Evolutionary conservation across 1,140 invertebrate genomes (phyloP).

Genomic region (Episyrphus balteatus): DNA sequence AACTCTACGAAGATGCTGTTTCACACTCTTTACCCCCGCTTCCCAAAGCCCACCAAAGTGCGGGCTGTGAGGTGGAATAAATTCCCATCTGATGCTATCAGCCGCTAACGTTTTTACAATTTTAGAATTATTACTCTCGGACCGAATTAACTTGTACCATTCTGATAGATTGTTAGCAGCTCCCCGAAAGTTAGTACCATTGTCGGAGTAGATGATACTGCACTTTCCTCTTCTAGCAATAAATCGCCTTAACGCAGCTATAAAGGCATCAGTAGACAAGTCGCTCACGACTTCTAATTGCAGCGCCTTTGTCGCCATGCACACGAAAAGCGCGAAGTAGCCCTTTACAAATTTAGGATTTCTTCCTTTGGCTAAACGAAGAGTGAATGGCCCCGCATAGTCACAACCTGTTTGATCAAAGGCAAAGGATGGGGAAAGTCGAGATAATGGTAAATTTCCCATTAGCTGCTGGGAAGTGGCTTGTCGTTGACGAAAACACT

Average conservation of each 20-base stretch:
- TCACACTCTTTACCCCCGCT: too few relatives aligned
- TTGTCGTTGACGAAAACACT: too few relatives aligned
- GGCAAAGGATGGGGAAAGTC: slow-evolving; percentile 14
- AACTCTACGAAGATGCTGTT: too few relatives aligned
- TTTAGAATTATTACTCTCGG: too few relatives aligned
- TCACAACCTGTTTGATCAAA: slow-evolving; percentile 20
- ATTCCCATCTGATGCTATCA: too few relatives aligned
- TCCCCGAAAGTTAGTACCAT: neutral
- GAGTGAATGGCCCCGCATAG: slow-evolving; percentile 14
- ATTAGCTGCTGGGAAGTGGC: neutral
- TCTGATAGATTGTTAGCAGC: too few relatives aligned
- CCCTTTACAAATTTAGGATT: too few relatives aligned
- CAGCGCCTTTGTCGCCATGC: slow-evolving; percentile 12
- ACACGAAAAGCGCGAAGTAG: slow-evolving; percentile 15
- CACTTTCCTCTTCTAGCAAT: slow-evolving; percentile 11
- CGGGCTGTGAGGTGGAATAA: too few relatives aligned
- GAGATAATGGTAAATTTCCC: neutral
- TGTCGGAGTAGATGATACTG: neutral
- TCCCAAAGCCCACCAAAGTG: too few relatives aligned
- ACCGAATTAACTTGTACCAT: too few relatives aligned
- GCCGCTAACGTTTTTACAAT: too few relatives aligned
- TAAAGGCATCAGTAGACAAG: slow-evolving; percentile 16
- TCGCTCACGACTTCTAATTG: slow-evolving; percentile 18
- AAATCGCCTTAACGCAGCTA: slow-evolving; percentile 25
- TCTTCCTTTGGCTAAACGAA: too few relatives aligned